Conservation (phyloP, 1,140 invertebrate genomes). For the Aphis craccivora region DNA sequence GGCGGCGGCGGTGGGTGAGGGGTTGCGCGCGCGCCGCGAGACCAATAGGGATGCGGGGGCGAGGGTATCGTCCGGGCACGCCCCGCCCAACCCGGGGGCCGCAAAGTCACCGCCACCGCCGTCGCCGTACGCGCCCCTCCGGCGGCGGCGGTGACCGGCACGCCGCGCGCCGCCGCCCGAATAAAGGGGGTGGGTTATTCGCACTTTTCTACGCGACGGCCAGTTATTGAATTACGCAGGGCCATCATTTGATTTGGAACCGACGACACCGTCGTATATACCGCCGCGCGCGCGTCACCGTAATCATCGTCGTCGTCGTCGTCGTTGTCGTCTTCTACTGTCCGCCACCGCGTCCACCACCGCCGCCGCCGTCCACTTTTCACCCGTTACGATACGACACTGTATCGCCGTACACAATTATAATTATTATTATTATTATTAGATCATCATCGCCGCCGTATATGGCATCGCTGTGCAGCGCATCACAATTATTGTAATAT, state of each 20-base stretch:
- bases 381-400: not conserved
- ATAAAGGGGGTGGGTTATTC: slow-evolving; percentile 44
- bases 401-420: not conserved
- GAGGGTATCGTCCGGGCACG: slow-evolving; percentile 37
- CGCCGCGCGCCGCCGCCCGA: not conserved
- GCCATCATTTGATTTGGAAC: slow-evolving; percentile 58
- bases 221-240: slow-evolving; percentile 57
- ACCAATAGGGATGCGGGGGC: slow-evolving; percentile 19
- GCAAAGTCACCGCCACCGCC: not conserved
- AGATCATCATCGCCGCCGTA: not conserved
- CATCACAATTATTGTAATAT: not conserved
- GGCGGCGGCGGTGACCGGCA: not conserved
- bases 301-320: not conserved
- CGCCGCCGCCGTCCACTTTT: not conserved
- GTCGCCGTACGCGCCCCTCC: not conserved
- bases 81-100: slow-evolving; percentile 34
- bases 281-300: slow-evolving; percentile 21
- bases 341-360: not conserved
- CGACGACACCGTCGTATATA: slow-evolving; percentile 56
- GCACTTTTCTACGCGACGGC: slow-evolving; percentile 53
- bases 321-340: not conserved
- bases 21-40: slow-evolving; percentile 21
- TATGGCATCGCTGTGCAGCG: not conserved
- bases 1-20: not conserved
- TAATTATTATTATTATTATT: not conserved